Base-by-base conservation (phyloP, 2,797 vertebrate genomes). In the Paguma larvata region DNA sequence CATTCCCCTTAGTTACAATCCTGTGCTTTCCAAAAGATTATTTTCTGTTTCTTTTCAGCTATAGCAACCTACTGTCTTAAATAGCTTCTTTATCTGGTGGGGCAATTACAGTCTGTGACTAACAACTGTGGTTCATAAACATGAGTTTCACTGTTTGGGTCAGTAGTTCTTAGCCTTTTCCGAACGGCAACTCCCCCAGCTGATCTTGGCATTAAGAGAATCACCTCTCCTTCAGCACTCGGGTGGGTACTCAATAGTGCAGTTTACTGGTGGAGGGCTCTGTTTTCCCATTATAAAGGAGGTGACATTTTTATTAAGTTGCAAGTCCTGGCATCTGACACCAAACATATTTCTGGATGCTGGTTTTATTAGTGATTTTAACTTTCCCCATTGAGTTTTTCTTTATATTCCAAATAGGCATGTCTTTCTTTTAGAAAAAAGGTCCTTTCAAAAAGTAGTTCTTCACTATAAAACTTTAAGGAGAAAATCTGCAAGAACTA, bases 11-110 rank as follows among this genome's bases (percentile, higher is more conserved):
- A 90, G 67, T 88, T 92, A 41, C 97, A 72, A 63, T 67, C n/a
- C 62, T 83, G 32, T 72, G 56, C 46, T 94, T 92, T 97, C 97
- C 88, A 88, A 75, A 95, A 59, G 25, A 65, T 18, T 88, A 89
- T 97, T 97, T 97, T 98, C 95, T 98, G 97, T 94, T 98, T 98
- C 96, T 98, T 97, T 97, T 97, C 97, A 93, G 94, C 85, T 96
- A 77, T 97, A 97, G 94, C 95, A 77, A 97, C 72, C 87, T 89
- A 97, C 65, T 59, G 44, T 95, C 94, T 95, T 93, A 97, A 98
- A 97, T 85, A 68, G 95, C 91, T 2, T 7, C 95, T 97, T 97
- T 97, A 94, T 97, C 94, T 95, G 56, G 70, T 85, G 95, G 85
- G 95, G 97, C 97, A 98, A 91, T 96, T 98, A 98, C 96, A 97